Conservation (phyloP, 2,113 vertebrate species). For the Dicerorhinus sumatrensis region DNA sequence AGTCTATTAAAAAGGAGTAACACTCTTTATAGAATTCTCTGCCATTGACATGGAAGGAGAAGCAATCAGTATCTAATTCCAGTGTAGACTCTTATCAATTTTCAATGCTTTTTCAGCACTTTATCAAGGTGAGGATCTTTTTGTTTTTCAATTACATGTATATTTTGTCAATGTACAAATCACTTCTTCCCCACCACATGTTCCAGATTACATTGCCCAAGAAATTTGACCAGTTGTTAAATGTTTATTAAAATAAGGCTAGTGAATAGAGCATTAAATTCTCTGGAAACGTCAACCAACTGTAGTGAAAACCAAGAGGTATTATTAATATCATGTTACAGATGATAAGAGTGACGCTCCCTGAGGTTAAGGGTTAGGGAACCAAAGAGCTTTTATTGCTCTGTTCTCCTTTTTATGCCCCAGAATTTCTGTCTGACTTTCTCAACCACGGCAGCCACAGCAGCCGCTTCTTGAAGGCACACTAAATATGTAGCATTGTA, state of each 20-base stretch:
- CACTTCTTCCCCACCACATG: constrained; percentile 70
- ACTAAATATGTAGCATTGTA: rapidly evolving
- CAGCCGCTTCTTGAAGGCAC: background rate
- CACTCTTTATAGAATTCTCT: constrained; percentile 48
- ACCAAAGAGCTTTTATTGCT: background rate
- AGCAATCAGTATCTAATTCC: background rate
- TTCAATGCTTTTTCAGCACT: constrained; percentile 50
- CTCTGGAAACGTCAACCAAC: background rate
- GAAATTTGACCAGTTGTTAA: constrained; percentile 80
- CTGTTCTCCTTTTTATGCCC: background rate
- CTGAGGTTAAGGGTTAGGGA: background rate
- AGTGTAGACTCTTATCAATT: constrained; percentile 47
- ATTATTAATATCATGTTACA: background rate
- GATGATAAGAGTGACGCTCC: background rate
- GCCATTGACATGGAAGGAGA: constrained; percentile 43
- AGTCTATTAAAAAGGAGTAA: background rate
- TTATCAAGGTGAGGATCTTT: constrained; percentile 23
- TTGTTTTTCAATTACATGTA: constrained; percentile 81
- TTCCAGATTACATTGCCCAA: constrained; percentile 78
- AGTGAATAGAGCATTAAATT: constrained; percentile 52
- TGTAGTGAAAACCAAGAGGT: background rate
- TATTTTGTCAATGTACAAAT: constrained; percentile 37
- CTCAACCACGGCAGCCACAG: background rate
- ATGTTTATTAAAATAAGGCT: constrained; percentile 79
- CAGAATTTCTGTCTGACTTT: background rate